Base-by-base conservation (phyloP, 1,140 invertebrate genomes). In the Atta colombica region DNA sequence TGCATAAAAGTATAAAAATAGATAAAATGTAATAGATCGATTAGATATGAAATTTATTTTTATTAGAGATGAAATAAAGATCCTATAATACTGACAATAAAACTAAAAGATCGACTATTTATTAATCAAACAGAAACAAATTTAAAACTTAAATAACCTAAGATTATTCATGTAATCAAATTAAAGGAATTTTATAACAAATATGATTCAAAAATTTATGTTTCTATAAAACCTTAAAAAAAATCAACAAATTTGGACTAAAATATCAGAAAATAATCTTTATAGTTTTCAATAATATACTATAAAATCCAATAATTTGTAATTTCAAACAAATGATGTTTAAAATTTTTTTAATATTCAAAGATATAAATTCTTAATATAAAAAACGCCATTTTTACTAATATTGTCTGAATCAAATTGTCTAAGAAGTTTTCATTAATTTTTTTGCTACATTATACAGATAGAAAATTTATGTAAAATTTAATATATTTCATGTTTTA, bases 391-490 rank as follows among this genome's bases (percentile, higher is more conserved):
- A 39, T n/a, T 31, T 77, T 8, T 49, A 45, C 12, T 18, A 63
- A 61, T 14, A 14, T 2, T 16, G 21, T 21, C 1, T 72, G 31
- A 31, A 72, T 71, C 21, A 25, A 5, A 39, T 39, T 58, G 21
- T 60, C 66, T 14, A 4, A 58, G 1, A 82, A 49, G 45, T 55
- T 39, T 71, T 71, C 7, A 72, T 69, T 21, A 45, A 71, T 60
- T 81, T 1, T 16, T 14, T 21, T 8, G 35, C 31, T 31, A 31
- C 31, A 31, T 31, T 31, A 45, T 45, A 1, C 0, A 45, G 0
- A 10, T 39, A 39, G 39, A 45, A 45, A 45, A 45, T 35, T 35
- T 35, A 45, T 45, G 8, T 8, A 45, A 45, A 31, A 31, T 31
- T 31, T 31, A 31, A 45, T 45, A 45, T 45, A 10, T 45, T 45